Base-by-base conservation (phyloP, 1,140 invertebrate genomes). In the Formica exsecta region DNA sequence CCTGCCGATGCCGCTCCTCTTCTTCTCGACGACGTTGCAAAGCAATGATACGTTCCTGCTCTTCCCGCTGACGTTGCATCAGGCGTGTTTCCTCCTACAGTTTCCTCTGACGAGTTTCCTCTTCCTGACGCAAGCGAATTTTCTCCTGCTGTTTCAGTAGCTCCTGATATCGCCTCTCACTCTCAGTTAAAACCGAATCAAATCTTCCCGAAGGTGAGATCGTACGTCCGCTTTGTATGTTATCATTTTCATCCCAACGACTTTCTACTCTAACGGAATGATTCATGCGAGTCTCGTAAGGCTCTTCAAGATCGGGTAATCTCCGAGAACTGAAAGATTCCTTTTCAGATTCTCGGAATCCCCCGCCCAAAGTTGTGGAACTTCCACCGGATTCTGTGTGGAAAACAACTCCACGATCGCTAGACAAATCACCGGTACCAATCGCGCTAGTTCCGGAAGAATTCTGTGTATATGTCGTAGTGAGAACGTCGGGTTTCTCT, bases 391-490 rank as follows among this genome's bases (percentile, higher is more conserved):
- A 86, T 25, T 86, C 76, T 0, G 86, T 29, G 6, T 86, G 54
- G 29, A 88, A 75, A 9, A 86, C 5, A 5, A 87, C 29, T 0
- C 71, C 86, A 22, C 59, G 64, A 48, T 89, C 57, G 16, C 29
- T 36, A 32, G 85, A 16, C 6, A 59, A 48, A 0, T 79, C 9
- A 65, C 59, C 19, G 13, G 44, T 41, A 25, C 61, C 38, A 64
- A 61, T 19, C 36, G 54, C 48, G 64, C 87, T 75, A 8, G 79
- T 88, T 11, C 89, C 91, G 0, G 91, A 89, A 19, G 73, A 76
- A 32, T 92, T 93, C 2, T 92, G 87, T 11, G 89, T 89, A 36
- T 93, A 93, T 1, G 90, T 88, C 0, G 92, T 91, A 0, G 90
- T 90, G 0, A 93, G 62, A 0, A 91, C 76, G 8, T 86, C 86